Evolutionary conservation across 2,797 vertebrate genomes (phyloP), one percentile per base, ranked within the genome.

Genomic region (Paguma larvata): DNA sequence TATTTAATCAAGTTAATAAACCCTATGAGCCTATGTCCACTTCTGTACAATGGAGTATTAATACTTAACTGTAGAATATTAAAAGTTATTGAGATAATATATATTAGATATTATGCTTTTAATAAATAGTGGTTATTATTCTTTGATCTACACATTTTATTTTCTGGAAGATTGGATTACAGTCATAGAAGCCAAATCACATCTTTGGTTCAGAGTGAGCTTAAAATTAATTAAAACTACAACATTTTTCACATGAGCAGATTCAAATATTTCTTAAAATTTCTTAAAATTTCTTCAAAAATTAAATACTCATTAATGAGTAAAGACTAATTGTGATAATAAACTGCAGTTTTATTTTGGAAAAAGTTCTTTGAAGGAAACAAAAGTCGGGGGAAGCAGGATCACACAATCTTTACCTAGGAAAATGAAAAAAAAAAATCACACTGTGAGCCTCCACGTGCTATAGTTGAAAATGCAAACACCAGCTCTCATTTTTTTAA

Each of bases 331-430:
- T 14, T 84, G 25, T 93, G 32, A 30, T 62, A 77, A 83, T 51
- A 87, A 88, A 63, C 41, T 85, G 10, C 15, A 68, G 32, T 88
- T 95, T 93, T 87, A 86, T 51, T 51, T 51, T 87, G 30, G 86
- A 87, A 93, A 72, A 86, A 63, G 53, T 86, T 62, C 3, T 79
- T 70, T 56, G 10, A 3, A 72, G 46, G 18, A 94, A 86, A n/a
- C 1, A 10, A 41, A 93, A 72, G 63, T 4, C 38, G 30, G 8
- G 2, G 16, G 16, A 1, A 83, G 32, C 16, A 73, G 44, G 2
- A 87, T 78, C n/a, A 67, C 3, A 53, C 44, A 78, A 4, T 41
- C 12, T 77, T 90, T 92, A 73, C 11, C 68, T 70, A 38, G 63
- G 63, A 93, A 93, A 91, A 53, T 53, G 34, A 51, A 51, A 62